phyloP scores from a whole-genome alignment of 1,140 invertebrate species.

The Neuroterus valhalla region DNA sequence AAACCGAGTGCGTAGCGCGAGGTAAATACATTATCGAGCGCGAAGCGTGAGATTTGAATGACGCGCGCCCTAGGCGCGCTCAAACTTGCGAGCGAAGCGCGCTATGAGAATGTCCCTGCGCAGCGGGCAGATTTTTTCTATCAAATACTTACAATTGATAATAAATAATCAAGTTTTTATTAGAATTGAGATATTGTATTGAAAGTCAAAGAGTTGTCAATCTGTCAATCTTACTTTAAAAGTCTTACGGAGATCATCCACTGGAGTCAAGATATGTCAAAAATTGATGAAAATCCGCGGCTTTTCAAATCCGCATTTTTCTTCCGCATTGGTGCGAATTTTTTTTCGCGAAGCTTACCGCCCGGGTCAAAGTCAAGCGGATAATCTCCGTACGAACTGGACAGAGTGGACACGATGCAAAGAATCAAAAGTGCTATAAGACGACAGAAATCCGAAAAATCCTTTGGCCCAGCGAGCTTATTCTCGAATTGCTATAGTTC shows the following conservation, averaged over 20 bases:
- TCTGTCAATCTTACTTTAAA: no score
- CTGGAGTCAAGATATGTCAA: not conserved
- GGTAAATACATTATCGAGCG: no score
- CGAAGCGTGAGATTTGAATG: no score
- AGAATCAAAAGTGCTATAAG: slow-evolving; percentile 26
- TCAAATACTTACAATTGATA: no score
- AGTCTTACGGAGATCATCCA: not conserved
- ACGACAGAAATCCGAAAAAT: slow-evolving; percentile 25
- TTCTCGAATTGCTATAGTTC: not conserved
- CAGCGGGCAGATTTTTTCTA: no score
- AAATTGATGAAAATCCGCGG: slow-evolving; percentile 10
- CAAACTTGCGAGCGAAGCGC: no score
- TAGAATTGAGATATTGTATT: no score
- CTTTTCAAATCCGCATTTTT: not conserved
- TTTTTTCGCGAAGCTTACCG: not conserved
- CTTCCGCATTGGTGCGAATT: slow-evolving; percentile 3
- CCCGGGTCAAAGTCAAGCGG: slow-evolving; percentile 12
- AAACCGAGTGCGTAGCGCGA: no score
- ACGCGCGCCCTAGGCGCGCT: no score
- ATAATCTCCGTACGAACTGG: slow-evolving; percentile 18
- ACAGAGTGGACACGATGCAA: slow-evolving; percentile 1
- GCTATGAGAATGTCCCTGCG: no score
- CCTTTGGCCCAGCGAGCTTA: slow-evolving; percentile 15
- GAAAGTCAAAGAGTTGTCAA: no score
- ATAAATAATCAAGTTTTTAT: no score